Conservation (phyloP, 2,797 vertebrate genomes). For the Gymnodraco acuticeps region DNA sequence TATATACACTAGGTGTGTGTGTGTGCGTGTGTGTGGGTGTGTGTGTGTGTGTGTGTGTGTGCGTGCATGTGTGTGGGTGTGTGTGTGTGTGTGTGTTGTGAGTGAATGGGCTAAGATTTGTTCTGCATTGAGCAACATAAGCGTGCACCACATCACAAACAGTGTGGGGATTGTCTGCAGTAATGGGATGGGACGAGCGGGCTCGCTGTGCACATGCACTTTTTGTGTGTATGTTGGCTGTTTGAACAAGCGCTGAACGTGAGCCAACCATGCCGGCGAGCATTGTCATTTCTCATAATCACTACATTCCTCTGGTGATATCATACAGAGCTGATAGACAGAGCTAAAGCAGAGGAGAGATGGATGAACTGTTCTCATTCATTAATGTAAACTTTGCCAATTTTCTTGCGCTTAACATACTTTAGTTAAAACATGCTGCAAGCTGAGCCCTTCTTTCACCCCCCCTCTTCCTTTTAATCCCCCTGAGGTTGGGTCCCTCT, state of each 20-base stretch:
- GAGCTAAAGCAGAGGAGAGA: constrained; percentile 49
- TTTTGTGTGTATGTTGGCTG: constrained; percentile 45
- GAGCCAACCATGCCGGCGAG: constrained; percentile 62
- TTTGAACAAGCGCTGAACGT: constrained; percentile 64
- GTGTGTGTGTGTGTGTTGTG: constrained; percentile 8
- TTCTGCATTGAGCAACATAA: constrained; percentile 41
- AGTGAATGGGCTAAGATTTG: constrained; percentile 33
- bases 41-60: background rate
- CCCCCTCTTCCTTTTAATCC: constrained; percentile 34
- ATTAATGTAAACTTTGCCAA: constrained; percentile 48
- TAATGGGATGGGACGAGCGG: constrained; percentile 70
- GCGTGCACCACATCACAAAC: constrained; percentile 48
- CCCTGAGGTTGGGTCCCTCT: constrained; percentile 43
- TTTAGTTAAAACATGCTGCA: constrained; percentile 61
- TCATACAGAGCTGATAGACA: constrained; percentile 57
- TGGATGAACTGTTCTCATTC: constrained; percentile 56
- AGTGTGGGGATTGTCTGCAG: constrained; percentile 72
- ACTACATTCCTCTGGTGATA: constrained; percentile 66
- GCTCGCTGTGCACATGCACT: constrained; percentile 49
- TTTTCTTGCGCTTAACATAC: constrained; percentile 42
- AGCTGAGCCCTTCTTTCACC: constrained; percentile 31
- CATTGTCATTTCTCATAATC: constrained; percentile 62
- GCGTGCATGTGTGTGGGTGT: background rate
- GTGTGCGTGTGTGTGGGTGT: constrained; percentile 6
- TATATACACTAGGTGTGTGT: background rate